Conservation (phyloP, 35 echinoderm and acorn worm genomes). For the Eucidaris tribuloides region DNA sequence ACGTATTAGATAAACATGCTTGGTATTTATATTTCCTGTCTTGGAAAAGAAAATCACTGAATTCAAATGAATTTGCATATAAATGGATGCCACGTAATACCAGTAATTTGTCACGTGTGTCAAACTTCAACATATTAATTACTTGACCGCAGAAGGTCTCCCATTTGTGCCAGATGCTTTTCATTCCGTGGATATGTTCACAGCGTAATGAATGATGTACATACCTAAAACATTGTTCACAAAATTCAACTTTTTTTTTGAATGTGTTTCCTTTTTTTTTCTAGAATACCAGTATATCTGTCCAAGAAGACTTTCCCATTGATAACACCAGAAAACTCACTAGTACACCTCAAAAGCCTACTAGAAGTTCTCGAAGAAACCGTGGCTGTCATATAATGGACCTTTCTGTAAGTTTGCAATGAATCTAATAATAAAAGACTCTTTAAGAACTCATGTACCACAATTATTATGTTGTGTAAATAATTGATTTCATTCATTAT, state of each 20-base stretch:
- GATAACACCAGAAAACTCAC: background rate
- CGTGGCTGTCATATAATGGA: slow-evolving; percentile 26
- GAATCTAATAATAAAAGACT: background rate
- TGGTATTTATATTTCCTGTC: too few relatives aligned
- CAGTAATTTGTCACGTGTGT: too few relatives aligned
- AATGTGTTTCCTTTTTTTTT: background rate
- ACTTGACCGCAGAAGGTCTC: too few relatives aligned
- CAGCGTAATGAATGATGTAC: background rate
- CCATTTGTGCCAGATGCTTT: background rate
- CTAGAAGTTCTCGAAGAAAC: slow-evolving; percentile 6
- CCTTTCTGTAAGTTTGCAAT: slow-evolving; percentile 25
- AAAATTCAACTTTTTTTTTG: background rate
- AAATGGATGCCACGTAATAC: too few relatives aligned
- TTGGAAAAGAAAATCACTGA: too few relatives aligned
- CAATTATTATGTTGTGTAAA: background rate
- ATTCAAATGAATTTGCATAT: too few relatives aligned
- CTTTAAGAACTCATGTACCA: background rate
- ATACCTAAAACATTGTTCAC: background rate
- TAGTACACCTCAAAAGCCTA: slow-evolving; percentile 41
- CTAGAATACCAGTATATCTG: background rate
- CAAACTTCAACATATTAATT: too few relatives aligned
- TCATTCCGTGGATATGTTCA: background rate
- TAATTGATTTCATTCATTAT: too few relatives aligned
- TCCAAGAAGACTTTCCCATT: background rate
- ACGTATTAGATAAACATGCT: too few relatives aligned